These are phyloP conservation scores for Acanthopleura granulata DNA, from an alignment of 2,888 invertebrate species.

Conservation along the genomic window DNA sequence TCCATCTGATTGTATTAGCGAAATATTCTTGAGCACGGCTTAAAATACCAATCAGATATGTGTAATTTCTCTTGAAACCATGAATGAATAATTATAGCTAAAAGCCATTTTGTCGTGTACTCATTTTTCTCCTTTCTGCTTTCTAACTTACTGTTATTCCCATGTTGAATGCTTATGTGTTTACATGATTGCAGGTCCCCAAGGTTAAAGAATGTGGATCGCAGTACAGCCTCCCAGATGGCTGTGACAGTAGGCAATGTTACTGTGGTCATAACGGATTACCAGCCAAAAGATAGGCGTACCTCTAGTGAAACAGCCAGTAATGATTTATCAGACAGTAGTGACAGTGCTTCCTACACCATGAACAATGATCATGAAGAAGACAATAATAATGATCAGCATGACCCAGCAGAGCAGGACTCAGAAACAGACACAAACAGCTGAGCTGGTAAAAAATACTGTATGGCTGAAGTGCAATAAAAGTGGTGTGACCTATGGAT, in stretches of 20 bases:
- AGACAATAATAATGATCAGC: neutral
- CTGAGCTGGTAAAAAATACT: neutral
- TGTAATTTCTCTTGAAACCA: no score
- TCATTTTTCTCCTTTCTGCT: no score
- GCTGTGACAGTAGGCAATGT: slow-evolving; percentile 98
- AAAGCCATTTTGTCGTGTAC: no score
- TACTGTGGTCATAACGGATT: slow-evolving; percentile 97
- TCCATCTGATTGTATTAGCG: no score
- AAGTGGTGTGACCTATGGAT: no score
- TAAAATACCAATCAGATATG: no score
- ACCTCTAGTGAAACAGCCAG: slow-evolving; percentile 13
- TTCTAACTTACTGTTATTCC: neutral
- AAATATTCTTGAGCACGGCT: no score
- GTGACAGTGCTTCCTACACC: slow-evolving; percentile 13
- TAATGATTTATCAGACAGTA: slow-evolving; percentile 16
- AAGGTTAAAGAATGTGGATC: slow-evolving; percentile 90
- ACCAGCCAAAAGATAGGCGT: slow-evolving; percentile 60
- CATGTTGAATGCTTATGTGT: neutral
- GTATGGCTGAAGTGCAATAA: no score
- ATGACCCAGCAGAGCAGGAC: neutral
- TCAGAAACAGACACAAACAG: neutral
- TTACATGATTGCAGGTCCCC: slow-evolving; percentile 72
- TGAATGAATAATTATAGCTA: no score
- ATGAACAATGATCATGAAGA: slow-evolving; percentile 6
- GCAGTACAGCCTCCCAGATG: slow-evolving; percentile 91